Base-by-base conservation (phyloP, 2,888 invertebrate species). In the Temnothorax ravouxi region DNA sequence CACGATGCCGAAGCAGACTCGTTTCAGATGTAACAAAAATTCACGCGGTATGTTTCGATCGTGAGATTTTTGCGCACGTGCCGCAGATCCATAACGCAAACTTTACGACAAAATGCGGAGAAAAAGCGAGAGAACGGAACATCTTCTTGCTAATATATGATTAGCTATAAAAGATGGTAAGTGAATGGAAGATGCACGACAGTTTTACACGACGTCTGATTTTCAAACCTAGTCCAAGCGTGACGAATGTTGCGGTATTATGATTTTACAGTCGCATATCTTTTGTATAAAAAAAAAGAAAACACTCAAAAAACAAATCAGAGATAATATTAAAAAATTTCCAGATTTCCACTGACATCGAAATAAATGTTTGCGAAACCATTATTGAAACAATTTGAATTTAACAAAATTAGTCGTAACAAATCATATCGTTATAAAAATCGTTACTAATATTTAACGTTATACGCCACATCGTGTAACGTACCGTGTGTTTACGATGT, bases 141-240 rank as follows among this genome's bases (percentile, higher is more conserved):
- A 18, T 44, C 34, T 74, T 44, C 2, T 66, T 54, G 54, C n/a
- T 77, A 44, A 77, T 66, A 54, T 54, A 54, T 77, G 34, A 6
- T 77, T 18, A 41, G 52, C 18, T 21, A 13, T 25, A 25, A 52
- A 76, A 9, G 15, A 59, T 56, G 2, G 44, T 44, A 25, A 56
- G 76, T 66, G 76, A 69, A 79, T 47, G 69, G 56, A 21, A 79
- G 25, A 59, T 21, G 44, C 44, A 34, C n/a, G 11, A 25, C 15
- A 69, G 29, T 67, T 79, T 15, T 61, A 56, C n/a, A 54, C 29
- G 15, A 77, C 59, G 38, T 11, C 11, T 8, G n/a, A 21, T 67
- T 67, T 54, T 69, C 44, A 47, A 67, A 34, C 15, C 29, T 44
- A 47, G 15, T 41, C 21, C 5, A 54, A 66, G n/a, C 59, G 18